phyloP scores from a whole-genome alignment of 2,797 vertebrate species.

The Sylvilagus floridanus region DNA sequence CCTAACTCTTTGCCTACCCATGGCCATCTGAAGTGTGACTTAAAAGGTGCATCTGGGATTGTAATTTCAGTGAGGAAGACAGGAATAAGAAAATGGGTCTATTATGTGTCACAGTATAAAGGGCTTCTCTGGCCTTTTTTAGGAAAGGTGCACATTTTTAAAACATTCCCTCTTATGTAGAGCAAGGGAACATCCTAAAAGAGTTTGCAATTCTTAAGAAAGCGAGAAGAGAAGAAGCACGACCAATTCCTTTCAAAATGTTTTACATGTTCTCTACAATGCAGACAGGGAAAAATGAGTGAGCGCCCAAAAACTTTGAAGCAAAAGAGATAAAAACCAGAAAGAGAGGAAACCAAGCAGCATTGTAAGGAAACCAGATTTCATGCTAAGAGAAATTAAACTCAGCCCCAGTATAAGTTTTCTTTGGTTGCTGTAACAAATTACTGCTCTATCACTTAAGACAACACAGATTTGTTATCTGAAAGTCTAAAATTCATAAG shows the following conservation, averaged over 20 bases:
- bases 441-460: not conserved
- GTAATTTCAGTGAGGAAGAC: conserved; percentile 75
- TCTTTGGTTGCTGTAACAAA: not conserved
- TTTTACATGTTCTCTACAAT: conserved; percentile 72
- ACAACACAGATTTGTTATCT: not conserved
- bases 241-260: conserved; percentile 49
- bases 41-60: conserved; percentile 51
- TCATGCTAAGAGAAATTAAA: conserved; percentile 12
- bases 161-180: conserved; percentile 52
- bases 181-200: conserved; percentile 67
- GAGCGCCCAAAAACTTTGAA: conserved; percentile 57
- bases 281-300: not conserved
- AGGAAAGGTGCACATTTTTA: conserved; percentile 52
- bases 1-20: conserved; percentile 65
- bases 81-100: conserved; percentile 68
- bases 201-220: conserved; percentile 66
- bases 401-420: not conserved
- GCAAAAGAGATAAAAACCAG: conserved; percentile 53
- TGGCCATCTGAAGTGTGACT: conserved; percentile 61
- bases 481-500: not conserved
- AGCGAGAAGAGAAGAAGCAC: conserved; percentile 55
- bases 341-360: conserved; percentile 36
- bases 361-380: conserved; percentile 23
- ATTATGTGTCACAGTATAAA: conserved; percentile 69
- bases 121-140: conserved; percentile 55